Evolutionary conservation across 2,113 vertebrate species (phyloP), one percentile per base, ranked within the genome.

Genomic region (Mohoua ochrocephala): DNA sequence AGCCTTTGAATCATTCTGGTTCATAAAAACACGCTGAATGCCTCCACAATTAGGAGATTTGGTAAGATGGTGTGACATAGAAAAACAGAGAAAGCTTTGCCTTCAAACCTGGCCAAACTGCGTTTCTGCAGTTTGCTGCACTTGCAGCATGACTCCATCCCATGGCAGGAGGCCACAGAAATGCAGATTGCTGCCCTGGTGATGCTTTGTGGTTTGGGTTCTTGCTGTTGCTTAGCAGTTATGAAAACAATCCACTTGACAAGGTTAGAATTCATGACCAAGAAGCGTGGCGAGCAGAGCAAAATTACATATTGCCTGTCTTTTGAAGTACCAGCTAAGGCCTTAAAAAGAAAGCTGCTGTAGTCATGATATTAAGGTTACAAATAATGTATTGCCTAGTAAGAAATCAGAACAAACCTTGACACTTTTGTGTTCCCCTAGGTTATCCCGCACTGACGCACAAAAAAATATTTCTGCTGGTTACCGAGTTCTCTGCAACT

Each of bases 161-260:
- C 31, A 1, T n/a, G 13, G n/a, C 37, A 75, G 17, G 18, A 77
- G 30, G 35, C 30, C 44, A 71, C 5, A 5, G 60, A 92, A 92
- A 94, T 19, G 31, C 57, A 87, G 24, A 60, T 2, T 89, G 45
- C 69, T 70, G 39, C 33, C 45, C 76, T 79, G 71, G 33, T 63
- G 75, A 37, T 18, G 56, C 35, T 47, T 64, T 68, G 70, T 68
- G 74, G 33, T 75, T 93, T 42, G 30, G 27, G 7, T 15, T 95
- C 87, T 88, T 61, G 52, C 69, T 50, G 74, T 93, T 93, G 70
- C 88, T 82, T 84, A 86, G 84, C 88, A 87, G 56, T 82, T 82
- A 82, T 22, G 50, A 85, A 94, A 87, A 91, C 52, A 94, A 93
- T 49, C 61, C n/a, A 57, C 65, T 79, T 76, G 70, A 87, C 57